Conservation (phyloP, 2,888 invertebrate genomes). For the Melolontha melolontha region DNA sequence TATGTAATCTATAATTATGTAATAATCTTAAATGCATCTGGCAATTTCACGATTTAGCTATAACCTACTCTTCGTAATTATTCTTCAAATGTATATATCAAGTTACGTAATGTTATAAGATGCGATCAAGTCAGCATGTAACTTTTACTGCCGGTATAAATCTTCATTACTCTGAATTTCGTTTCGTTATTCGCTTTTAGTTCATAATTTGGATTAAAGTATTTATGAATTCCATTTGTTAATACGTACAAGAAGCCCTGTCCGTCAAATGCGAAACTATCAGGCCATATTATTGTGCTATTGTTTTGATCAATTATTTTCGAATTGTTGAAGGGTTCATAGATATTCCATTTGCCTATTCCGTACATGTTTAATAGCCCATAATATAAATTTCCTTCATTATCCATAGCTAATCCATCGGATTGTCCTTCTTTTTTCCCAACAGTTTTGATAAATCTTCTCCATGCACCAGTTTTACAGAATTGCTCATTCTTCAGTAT, state of each 20-base stretch:
- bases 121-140: slow-evolving; percentile 67
- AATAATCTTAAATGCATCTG: slow-evolving; percentile 15
- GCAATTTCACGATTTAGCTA: slow-evolving; percentile 9
- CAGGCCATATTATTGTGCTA: slow-evolving; percentile 76
- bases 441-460: slow-evolving; percentile 66
- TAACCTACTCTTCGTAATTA: slow-evolving; percentile 5
- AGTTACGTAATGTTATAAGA: no score
- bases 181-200: slow-evolving; percentile 60
- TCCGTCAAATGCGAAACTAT: slow-evolving; percentile 74
- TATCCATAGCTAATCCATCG: slow-evolving; percentile 79
- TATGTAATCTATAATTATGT: slow-evolving; percentile 18
- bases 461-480: slow-evolving; percentile 54
- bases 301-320: slow-evolving; percentile 75
- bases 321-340: slow-evolving; percentile 68
- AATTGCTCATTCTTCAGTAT: slow-evolving; percentile 71
- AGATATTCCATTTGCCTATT: slow-evolving; percentile 76
- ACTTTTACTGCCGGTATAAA: slow-evolving; percentile 70
- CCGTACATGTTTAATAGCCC: slow-evolving; percentile 76
- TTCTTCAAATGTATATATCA: not conserved
- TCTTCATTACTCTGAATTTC: slow-evolving; percentile 74
- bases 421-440: slow-evolving; percentile 75
- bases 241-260: slow-evolving; percentile 70
- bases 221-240: slow-evolving; percentile 68
- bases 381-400: slow-evolving; percentile 73
- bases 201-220: slow-evolving; percentile 68